phyloP scores from a whole-genome alignment of 2,888 invertebrate genomes.

The Empis livida region DNA sequence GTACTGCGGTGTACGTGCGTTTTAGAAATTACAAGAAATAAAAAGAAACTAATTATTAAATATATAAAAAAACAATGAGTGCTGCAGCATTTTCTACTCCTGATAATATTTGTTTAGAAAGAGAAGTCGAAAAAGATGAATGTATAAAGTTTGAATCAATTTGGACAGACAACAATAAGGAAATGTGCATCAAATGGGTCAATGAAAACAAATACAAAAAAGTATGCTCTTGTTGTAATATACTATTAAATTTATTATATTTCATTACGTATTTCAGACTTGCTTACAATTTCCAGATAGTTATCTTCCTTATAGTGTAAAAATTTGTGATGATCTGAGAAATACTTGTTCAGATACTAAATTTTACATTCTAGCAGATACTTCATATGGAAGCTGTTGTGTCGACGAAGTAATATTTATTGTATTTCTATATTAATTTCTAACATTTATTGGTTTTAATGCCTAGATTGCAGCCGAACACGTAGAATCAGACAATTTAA shows the following conservation, averaged over 20 bases:
- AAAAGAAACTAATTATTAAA: conserved; percentile 8
- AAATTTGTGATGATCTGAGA: conserved; percentile 47
- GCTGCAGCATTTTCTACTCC: conserved; percentile 28
- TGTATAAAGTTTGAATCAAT: conserved; percentile 22
- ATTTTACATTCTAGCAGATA: conserved; percentile 76
- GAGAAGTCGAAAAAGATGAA: conserved; percentile 19
- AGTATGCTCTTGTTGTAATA: conserved; percentile 37
- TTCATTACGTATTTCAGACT: no score
- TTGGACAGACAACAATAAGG: conserved; percentile 28
- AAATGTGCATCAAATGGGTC: conserved; percentile 49
- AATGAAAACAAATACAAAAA: conserved; percentile 46
- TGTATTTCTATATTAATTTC: neutral
- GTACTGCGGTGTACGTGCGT: no score
- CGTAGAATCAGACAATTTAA: conserved; percentile 66
- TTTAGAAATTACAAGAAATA: no score
- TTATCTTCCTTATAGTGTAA: conserved; percentile 53
- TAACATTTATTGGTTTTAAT: conserved; percentile 11
- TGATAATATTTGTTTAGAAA: conserved; percentile 26
- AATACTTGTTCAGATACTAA: conserved; percentile 36
- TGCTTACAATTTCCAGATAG: conserved; percentile 88
- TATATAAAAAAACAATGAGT: conserved; percentile 12
- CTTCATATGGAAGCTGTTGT: conserved; percentile 73
- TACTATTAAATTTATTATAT: no score
- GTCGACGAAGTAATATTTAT: conserved; percentile 24
- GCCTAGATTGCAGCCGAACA: conserved; percentile 90